phyloP scores from a whole-genome alignment of 2,888 invertebrate genomes.

The Philopedon plagiatum region DNA sequence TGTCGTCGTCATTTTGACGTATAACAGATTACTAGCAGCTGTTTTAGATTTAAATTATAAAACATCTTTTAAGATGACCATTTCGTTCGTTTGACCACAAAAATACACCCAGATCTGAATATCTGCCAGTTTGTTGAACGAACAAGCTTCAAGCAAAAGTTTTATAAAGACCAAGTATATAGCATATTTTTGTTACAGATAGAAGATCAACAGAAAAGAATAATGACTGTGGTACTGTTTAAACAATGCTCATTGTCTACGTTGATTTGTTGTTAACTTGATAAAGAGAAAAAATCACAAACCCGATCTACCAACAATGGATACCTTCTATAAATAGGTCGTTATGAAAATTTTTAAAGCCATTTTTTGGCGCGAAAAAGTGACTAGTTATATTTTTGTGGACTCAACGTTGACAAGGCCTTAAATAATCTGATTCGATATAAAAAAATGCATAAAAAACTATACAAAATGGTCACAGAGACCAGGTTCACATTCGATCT shows the following conservation, averaged over 20 bases:
- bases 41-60: constrained; percentile 21
- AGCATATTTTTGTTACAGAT: too few relatives aligned
- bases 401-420: constrained; percentile 15
- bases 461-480: constrained; percentile 61
- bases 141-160: too few relatives aligned
- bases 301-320: too few relatives aligned
- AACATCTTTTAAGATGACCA: constrained; percentile 24
- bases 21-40: constrained; percentile 17
- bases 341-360: background rate
- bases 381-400: constrained; percentile 44
- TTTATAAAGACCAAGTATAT: too few relatives aligned
- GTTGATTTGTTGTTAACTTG: too few relatives aligned
- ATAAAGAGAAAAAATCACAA: too few relatives aligned
- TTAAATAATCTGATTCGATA: constrained; percentile 35
- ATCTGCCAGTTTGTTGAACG: too few relatives aligned
- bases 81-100: constrained; percentile 32
- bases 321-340: background rate
- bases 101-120: constrained; percentile 32
- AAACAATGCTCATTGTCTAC: too few relatives aligned
- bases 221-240: too few relatives aligned
- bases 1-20: constrained; percentile 24
- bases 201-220: too few relatives aligned
- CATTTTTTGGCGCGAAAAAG: background rate
- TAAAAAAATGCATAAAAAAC: constrained; percentile 59
- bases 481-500: constrained; percentile 59